Percentiles rank a stretch among this genome's conserved stretches.
These are phyloP conservation scores for Idaea straminata DNA, from an alignment of 2,888 invertebrate genomes.

Conservation along the genomic window DNA sequence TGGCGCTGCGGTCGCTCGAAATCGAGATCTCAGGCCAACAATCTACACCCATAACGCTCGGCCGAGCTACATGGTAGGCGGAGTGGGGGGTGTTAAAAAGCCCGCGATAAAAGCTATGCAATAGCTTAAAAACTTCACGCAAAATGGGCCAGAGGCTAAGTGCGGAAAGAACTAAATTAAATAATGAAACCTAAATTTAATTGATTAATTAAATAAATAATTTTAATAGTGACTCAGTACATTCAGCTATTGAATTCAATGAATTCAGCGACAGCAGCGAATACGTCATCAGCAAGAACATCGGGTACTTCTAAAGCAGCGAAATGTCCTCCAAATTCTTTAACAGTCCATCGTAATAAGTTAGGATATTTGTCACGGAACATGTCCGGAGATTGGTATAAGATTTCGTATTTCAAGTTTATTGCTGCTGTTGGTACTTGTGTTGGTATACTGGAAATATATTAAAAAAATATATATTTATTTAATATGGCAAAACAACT, in stretches of 20 bases:
- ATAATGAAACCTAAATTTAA: too few relatives aligned
- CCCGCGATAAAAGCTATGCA: too few relatives aligned
- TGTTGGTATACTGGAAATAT: conserved; percentile 81
- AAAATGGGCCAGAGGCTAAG: too few relatives aligned
- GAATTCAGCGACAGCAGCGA: conserved; percentile 48
- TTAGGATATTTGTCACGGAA: conserved; percentile 82
- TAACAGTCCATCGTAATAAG: conserved; percentile 83
- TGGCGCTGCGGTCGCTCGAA: too few relatives aligned
- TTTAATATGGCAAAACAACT: too few relatives aligned
- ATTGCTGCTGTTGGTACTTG: conserved; percentile 86
- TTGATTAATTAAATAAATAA: too few relatives aligned
- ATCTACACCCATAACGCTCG: too few relatives aligned
- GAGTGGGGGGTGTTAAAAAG: too few relatives aligned
- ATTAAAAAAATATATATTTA: conserved; percentile 4
- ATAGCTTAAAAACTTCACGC: too few relatives aligned
- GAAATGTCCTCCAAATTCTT: conserved; percentile 90
- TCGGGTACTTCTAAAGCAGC: conserved; percentile 89
- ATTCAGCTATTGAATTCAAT: conserved; percentile 39
- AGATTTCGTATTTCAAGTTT: conserved; percentile 86
- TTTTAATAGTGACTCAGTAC: neutral
- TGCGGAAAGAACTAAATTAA: too few relatives aligned
- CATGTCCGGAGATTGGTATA: conserved; percentile 81
- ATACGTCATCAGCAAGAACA: conserved; percentile 83
- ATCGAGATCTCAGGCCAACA: too few relatives aligned
- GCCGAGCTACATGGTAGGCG: too few relatives aligned